Percentiles rank a stretch among this genome's conserved stretches.
Conservation (phyloP, 2,888 invertebrate genomes). For the Coleophora flavipennella region DNA sequence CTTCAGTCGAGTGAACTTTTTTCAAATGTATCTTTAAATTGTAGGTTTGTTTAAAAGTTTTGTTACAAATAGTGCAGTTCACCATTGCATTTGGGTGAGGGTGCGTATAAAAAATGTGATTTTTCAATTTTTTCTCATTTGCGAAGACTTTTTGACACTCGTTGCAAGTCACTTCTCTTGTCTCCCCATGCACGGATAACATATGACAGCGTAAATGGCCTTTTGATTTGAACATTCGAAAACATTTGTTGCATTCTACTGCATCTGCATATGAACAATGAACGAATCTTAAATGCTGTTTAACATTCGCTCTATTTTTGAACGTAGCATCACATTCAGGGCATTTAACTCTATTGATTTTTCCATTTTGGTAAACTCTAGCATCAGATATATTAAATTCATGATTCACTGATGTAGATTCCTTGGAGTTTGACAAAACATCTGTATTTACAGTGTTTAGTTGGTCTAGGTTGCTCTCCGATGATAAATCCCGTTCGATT, state of each 20-base stretch:
- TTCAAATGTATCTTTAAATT: constrained; percentile 29
- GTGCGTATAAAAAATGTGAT: constrained; percentile 32
- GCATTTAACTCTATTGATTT: constrained; percentile 23
- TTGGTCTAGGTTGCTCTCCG: too few species aligned
- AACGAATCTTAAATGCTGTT: constrained; percentile 23
- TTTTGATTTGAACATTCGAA: constrained; percentile 24
- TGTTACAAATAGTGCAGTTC: constrained; percentile 23
- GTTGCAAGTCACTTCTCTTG: constrained; percentile 19
- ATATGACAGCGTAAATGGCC: constrained; percentile 25
- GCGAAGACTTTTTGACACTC: constrained; percentile 26
- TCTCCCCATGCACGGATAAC: constrained; percentile 22
- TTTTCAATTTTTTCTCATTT: constrained; percentile 26
- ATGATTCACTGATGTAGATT: too few species aligned
- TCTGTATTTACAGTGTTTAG: too few species aligned
- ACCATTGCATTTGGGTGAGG: constrained; percentile 23
- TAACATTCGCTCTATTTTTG: constrained; percentile 24
- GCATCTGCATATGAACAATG: constrained; percentile 20
- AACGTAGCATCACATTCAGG: constrained; percentile 21
- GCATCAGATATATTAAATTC: constrained; percentile 5
- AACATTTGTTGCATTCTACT: constrained; percentile 25
- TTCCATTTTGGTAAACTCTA: constrained; percentile 28
- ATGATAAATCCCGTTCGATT: too few species aligned
- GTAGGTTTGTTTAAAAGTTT: constrained; percentile 26
- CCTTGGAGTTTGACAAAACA: too few species aligned
- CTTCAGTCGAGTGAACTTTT: constrained; percentile 24